Base-by-base conservation (phyloP, 1,140 invertebrate genomes). In the Drosophila tsacasi region DNA sequence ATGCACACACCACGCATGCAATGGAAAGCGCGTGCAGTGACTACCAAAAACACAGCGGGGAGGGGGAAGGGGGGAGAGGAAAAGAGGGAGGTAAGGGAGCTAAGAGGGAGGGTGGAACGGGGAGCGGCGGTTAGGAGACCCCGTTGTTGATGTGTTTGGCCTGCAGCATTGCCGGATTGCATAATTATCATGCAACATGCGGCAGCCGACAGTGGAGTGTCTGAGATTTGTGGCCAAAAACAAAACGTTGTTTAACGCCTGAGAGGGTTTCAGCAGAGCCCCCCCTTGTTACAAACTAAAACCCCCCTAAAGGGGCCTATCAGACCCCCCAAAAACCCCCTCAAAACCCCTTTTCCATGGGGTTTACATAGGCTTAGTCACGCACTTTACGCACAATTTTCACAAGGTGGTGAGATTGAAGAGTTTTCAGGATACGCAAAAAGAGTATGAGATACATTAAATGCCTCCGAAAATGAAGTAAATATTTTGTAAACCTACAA, bases 151-250 rank as follows among this genome's bases (percentile, higher is more conserved):
- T 71, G 63, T 39, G 68, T 80, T 80, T 79, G 78, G 69, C 72
- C 69, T 61, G 60, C 71, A 79, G 76, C 76, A 72, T 32, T 68
- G 75, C 83, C 73, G 75, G 64, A 64, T 86, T 86, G 83, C 83
- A 86, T 87, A 86, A 86, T 86, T 76, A 86, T 82, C 83, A 82
- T 82, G 83, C 83, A 86, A 83, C 83, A 86, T 83, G 81, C 81
- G 76, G 76, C 77, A 49, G 76, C 58, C 47, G 35, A 39, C 52
- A 54, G 61, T 62, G 40, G 58, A 76, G 61, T 66, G 77, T 58
- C 77, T 73, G 49, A 77, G 81, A 84, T 84, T 84, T 80, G 81
- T 77, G 81, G 81, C 81, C 79, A 82, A 82, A 81, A 52, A 81
- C 79, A 81, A 68, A 76, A 81, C 58, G 79, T 77, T 68, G 63